phyloP scores from a whole-genome alignment of 2,888 invertebrate species.

The Xanthostigma xanthostigma region DNA sequence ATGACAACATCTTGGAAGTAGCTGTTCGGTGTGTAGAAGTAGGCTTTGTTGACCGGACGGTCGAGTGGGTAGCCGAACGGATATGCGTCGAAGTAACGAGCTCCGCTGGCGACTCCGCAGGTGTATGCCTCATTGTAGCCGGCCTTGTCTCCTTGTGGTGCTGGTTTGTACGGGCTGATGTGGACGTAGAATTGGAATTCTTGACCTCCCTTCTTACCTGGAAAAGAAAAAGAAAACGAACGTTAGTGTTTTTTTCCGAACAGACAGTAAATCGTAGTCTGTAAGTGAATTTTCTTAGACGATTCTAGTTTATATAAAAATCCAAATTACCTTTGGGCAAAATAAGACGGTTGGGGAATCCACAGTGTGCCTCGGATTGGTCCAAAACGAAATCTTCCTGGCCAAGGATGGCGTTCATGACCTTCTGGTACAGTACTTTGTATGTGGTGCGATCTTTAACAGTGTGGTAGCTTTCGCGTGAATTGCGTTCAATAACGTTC shows the following conservation, averaged over 20 bases:
- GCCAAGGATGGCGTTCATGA: slow-evolving; percentile 31
- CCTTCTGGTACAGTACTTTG: slow-evolving; percentile 30
- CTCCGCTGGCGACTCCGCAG: slow-evolving; percentile 37
- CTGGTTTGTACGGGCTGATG: slow-evolving; percentile 28
- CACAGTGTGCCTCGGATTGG: slow-evolving; percentile 34
- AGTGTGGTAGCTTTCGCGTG: slow-evolving; percentile 7
- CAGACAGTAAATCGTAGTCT: too few species aligned
- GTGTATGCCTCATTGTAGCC: slow-evolving; percentile 32
- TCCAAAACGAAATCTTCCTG: slow-evolving; percentile 33
- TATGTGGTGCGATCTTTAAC: slow-evolving; percentile 20
- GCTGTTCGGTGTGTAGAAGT: slow-evolving; percentile 51
- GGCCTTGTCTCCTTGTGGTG: slow-evolving; percentile 27
- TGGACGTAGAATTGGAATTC: slow-evolving; percentile 35
- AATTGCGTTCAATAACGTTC: slow-evolving; percentile 46
- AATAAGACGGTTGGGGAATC: slow-evolving; percentile 44
- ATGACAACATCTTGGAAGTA: slow-evolving; percentile 47
- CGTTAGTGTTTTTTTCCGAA: too few species aligned
- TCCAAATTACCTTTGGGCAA: slow-evolving; percentile 42
- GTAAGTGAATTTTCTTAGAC: too few species aligned
- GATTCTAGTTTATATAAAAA: slow-evolving; percentile 11
- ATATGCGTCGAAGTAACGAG: slow-evolving; percentile 40
- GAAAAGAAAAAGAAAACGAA: too few species aligned
- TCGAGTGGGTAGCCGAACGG: slow-evolving; percentile 64
- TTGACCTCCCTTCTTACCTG: slow-evolving; percentile 39
- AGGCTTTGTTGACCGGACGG: slow-evolving; percentile 39